Conservation (phyloP, 2,888 invertebrate species). For the Philaethria dido region DNA sequence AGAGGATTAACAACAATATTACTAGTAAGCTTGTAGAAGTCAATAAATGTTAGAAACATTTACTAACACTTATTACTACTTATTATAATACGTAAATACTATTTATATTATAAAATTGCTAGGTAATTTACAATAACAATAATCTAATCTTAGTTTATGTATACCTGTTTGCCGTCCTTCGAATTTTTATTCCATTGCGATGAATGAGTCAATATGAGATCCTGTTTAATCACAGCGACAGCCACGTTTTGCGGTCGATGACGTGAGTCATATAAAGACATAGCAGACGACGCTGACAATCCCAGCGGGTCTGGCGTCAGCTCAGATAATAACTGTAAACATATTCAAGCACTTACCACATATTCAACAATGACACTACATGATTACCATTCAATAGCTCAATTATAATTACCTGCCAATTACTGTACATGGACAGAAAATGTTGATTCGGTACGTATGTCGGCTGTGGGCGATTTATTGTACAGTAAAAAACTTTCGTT, state of each 20-base stretch:
- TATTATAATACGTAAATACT: conserved; percentile 13
- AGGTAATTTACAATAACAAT: conserved; percentile 13
- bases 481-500: conserved; percentile 95
- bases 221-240: conserved; percentile 84
- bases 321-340: conserved; percentile 86
- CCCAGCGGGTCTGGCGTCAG: conserved; percentile 87
- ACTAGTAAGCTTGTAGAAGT: not conserved
- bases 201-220: conserved; percentile 86
- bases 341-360: conserved; percentile 56
- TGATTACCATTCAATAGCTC: conserved; percentile 32
- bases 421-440: conserved; percentile 98
- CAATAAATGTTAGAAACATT: conserved; percentile 1
- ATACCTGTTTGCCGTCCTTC: conserved; percentile 74
- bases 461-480: conserved; percentile 96
- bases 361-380: conserved; percentile 44
- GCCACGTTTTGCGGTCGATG: conserved; percentile 86
- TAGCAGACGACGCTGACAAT: conserved; percentile 86
- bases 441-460: conserved; percentile 96
- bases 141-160: conserved; percentile 17
- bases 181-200: conserved; percentile 83
- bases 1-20: conserved; percentile 10
- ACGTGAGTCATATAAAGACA: conserved; percentile 91
- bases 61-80: not conserved
- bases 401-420: conserved; percentile 89
- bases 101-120: not conserved